phyloP scores from a whole-genome alignment of 2,113 vertebrate species.

The Hemiscyllium ocellatum region DNA sequence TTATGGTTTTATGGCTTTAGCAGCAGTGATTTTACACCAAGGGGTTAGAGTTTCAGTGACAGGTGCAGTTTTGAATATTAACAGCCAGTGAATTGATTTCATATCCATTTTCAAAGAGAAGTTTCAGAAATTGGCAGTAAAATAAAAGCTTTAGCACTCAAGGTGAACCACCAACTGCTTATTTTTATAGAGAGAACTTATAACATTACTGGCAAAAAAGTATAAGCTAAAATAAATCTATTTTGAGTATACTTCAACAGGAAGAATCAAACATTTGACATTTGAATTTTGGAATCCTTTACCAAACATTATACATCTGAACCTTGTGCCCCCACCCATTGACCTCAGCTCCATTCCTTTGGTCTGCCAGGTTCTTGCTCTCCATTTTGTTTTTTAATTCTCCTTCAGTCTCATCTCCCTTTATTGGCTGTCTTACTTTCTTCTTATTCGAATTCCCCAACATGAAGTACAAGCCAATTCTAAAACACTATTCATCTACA shows the following conservation, averaged over 20 bases:
- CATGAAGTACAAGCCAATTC: background rate
- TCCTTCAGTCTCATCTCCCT: background rate
- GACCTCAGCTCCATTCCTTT: background rate
- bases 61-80: background rate
- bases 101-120: background rate
- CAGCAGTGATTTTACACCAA: background rate
- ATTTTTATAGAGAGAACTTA: background rate
- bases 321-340: background rate
- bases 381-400: background rate
- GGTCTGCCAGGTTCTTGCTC: background rate
- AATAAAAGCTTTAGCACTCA: background rate
- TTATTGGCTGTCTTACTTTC: background rate
- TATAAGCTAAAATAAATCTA: background rate
- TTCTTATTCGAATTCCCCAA: background rate
- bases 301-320: background rate
- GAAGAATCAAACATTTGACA: background rate
- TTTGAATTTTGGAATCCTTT: background rate
- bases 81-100: slow-evolving; percentile 13
- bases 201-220: background rate
- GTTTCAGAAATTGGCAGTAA: background rate
- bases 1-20: background rate
- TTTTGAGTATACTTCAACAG: background rate
- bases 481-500: background rate
- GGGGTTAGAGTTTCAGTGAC: background rate
- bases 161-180: background rate